These are phyloP conservation scores for roundworm (Caenorhabditis elegans) DNA, from an alignment of 1,140 invertebrate genomes.

Conservation along the genomic window WBcel235 BX284604.4:4040501-4041000, in stretches of 20 bases:
- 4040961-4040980: background rate
- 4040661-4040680: too few relatives aligned
- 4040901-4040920: background rate
- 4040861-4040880: slow-evolving; percentile 4
- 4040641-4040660: too few relatives aligned
- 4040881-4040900: background rate
- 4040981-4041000: background rate
- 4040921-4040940: background rate
- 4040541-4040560: background rate
- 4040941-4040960: background rate
- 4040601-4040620: background rate
- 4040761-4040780: background rate
- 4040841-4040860: background rate
- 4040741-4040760: background rate
- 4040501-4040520: slow-evolving; percentile 4
- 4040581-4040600: background rate
- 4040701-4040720: background rate
- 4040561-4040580: background rate
- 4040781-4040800: background rate
- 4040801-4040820: too few relatives aligned
- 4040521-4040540: background rate
- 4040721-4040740: background rate
- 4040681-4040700: background rate
- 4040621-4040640: background rate
- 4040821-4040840: too few relatives aligned